Evolutionary conservation across 2,113 vertebrate species (phyloP), one percentile per base, ranked within the genome.

Genomic region (Sphaerodactylus townsendi): DNA sequence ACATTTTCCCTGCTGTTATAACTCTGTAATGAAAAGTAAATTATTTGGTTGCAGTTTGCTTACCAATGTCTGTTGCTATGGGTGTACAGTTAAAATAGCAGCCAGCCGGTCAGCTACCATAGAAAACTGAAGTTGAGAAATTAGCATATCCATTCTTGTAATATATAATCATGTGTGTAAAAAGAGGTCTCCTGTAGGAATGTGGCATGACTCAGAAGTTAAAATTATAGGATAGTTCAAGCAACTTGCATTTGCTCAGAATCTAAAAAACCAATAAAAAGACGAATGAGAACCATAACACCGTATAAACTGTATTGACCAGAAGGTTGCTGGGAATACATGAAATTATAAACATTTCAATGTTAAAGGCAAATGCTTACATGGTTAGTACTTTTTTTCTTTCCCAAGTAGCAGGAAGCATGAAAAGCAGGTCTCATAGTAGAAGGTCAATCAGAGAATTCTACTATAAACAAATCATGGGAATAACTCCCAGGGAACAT

Each of bases 131-230:
- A 90, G 88, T 72, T 87, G 77, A 91, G 92, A 95, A 95, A 90
- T 92, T 89, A 95, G 90, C 91, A 89, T 90, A 92, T 92, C 92
- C 82, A 25, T 94, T 95, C 93, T 94, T 77, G 66, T 92, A 94
- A 91, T 86, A 90, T 96, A 86, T 95, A 96, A 96, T 96, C 93
- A 95, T 88, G 86, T 72, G 76, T 78, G 90, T 91, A 94, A 95
- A 96, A 90, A 93, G 90, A 91, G 93, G 94, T 88, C 94, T 94
- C 88, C 92, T 92, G 86, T 13, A 93, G 79, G 86, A 89, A 93
- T 86, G 90, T 83, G 80, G 87, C 89, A 86, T 92, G 92, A 93
- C 92, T 92, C 92, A 90, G 83, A 73, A 87, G 77, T 69, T 88
- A 92, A 94, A 95, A 96, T 95, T 95, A 95, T 86, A 94, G 53